Conservation (phyloP, 1,140 invertebrate genomes). For the Thereuonema tuberculata region DNA sequence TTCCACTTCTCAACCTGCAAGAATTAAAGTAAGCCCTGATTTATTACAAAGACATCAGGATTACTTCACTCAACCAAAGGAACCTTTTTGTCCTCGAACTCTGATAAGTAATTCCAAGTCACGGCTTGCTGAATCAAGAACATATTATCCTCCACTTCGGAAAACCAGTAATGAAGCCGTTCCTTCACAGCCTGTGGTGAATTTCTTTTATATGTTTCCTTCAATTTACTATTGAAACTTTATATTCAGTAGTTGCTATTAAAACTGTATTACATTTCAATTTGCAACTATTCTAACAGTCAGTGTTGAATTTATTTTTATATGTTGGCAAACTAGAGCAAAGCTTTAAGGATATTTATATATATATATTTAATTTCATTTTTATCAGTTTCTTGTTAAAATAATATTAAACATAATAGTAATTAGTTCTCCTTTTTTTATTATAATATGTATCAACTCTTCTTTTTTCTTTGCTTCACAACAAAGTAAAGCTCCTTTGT, state of each 20-base stretch:
- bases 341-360: no score
- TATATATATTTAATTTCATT: no score
- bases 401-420: no score
- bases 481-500: no score
- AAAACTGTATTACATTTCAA: background rate
- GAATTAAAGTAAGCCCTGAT: no score
- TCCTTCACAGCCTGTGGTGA: background rate
- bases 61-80: background rate
- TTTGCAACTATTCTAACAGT: background rate
- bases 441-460: no score
- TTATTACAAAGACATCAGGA: background rate
- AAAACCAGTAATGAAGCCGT: background rate
- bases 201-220: background rate
- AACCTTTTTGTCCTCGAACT: background rate
- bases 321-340: background rate
- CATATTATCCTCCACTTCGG: background rate
- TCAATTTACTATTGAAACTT: background rate
- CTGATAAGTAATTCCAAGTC: background rate
- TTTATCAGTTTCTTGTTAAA: no score
- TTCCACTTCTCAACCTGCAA: no score
- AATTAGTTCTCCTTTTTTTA: no score
- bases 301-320: background rate
- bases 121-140: background rate
- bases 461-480: no score
- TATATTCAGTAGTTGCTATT: background rate